Evolutionary conservation across 2,113 vertebrate species (phyloP).

Genomic region (Numenius arquata): DNA sequence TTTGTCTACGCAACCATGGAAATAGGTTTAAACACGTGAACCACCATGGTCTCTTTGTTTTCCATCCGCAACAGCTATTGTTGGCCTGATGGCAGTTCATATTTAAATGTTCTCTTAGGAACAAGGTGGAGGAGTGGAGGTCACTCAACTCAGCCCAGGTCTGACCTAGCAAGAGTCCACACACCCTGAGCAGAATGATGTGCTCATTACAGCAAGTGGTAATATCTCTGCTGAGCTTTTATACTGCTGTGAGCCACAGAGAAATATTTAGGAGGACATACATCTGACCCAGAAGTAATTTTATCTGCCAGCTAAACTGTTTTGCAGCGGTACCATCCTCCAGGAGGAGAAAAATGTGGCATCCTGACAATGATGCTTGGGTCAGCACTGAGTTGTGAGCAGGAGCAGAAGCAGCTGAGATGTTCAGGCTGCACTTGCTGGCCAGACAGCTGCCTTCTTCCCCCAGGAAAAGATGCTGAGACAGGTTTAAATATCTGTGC

Average conservation of each 20-base stretch:
- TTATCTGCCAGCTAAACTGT: not conserved
- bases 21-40: not conserved
- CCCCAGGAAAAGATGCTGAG: not conserved
- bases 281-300: not conserved
- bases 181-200: not conserved
- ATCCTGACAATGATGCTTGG: not conserved
- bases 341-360: not conserved
- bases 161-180: not conserved
- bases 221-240: not conserved
- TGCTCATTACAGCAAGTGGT: not conserved
- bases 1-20: not conserved
- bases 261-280: not conserved
- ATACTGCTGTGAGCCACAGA: not conserved
- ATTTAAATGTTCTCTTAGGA: not conserved
- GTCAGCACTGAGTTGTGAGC: not conserved
- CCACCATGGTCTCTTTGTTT: not conserved
- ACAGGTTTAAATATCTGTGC: not conserved
- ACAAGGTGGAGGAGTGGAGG: not conserved
- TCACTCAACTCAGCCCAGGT: not conserved
- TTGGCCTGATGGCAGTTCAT: not conserved
- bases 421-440: not conserved
- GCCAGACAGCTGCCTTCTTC: not conserved
- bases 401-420: not conserved
- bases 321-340: not conserved
- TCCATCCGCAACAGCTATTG: not conserved